Percentiles rank a stretch among this genome's conserved stretches.
Conservation (phyloP, 2,113 vertebrate genomes). For the Erpornis zantholeuca region DNA sequence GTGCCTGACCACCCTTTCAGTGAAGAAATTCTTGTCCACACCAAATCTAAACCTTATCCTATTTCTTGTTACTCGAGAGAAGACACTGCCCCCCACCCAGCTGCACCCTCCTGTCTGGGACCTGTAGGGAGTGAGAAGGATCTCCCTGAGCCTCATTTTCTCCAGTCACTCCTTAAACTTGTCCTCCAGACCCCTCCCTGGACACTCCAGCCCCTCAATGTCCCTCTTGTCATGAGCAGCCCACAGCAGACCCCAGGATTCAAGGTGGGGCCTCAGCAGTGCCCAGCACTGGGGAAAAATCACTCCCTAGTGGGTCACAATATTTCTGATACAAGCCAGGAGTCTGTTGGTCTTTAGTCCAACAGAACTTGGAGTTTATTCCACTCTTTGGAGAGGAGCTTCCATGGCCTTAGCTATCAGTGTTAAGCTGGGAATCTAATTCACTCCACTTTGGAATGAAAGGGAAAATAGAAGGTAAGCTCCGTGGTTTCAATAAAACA, state of each 20-base stretch:
- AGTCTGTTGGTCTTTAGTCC: neutral
- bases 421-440: neutral
- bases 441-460: neutral
- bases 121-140: neutral
- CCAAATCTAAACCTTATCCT: neutral
- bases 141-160: neutral
- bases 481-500: neutral
- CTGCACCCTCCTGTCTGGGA: neutral
- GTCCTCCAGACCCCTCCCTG: neutral
- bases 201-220: neutral
- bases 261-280: neutral
- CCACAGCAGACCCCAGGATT: neutral
- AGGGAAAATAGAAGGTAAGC: neutral
- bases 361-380: neutral
- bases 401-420: neutral
- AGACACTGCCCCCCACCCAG: too few species aligned
- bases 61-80: neutral
- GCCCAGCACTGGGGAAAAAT: neutral
- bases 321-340: neutral
- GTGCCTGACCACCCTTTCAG: neutral
- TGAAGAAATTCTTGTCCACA: neutral
- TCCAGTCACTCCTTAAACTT: too few species aligned
- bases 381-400: neutral
- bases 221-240: neutral
- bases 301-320: neutral